A percentile compares a stretch with the other conserved stretches of the same genome.
phyloP scores from a whole-genome alignment of 2,888 invertebrate species.

The Rosalia funebris region DNA sequence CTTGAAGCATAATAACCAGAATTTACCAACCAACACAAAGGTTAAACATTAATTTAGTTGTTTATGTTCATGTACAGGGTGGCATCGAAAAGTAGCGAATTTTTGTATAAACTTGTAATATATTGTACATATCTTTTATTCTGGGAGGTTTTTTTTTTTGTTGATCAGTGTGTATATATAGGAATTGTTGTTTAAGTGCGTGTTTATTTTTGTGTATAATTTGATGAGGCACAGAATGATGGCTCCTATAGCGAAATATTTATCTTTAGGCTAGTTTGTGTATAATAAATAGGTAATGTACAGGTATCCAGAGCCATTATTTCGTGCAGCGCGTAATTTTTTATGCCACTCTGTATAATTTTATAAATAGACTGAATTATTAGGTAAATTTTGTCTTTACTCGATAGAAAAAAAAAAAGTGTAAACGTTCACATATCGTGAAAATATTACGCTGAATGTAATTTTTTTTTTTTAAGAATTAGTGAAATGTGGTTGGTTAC shows the following conservation, averaged over 20 bases:
- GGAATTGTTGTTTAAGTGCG: not conserved
- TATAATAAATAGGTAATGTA: slow-evolving; percentile 10
- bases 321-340: not conserved
- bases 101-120: slow-evolving; percentile 30
- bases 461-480: slow-evolving; percentile 19
- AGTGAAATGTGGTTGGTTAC: slow-evolving; percentile 1
- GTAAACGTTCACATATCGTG: slow-evolving; percentile 20
- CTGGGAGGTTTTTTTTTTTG: not conserved
- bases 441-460: slow-evolving; percentile 8
- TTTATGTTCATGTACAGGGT: slow-evolving; percentile 15
- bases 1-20: slow-evolving; percentile 50
- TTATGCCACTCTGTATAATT: slow-evolving; percentile 25
- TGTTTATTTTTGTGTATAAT: slow-evolving; percentile 26
- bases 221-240: slow-evolving; percentile 15
- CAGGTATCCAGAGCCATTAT: too few species aligned
- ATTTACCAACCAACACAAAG: slow-evolving; percentile 49
- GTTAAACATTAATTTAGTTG: slow-evolving; percentile 50
- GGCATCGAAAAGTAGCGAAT: not conserved
- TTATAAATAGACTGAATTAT: slow-evolving; percentile 39
- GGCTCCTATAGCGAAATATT: slow-evolving; percentile 31
- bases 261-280: slow-evolving; percentile 13
- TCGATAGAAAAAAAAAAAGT: slow-evolving; percentile 12
- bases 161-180: slow-evolving; percentile 14
- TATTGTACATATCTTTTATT: slow-evolving; percentile 30
- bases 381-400: slow-evolving; percentile 40